phyloP scores from a whole-genome alignment of 2,797 vertebrate species.

The Anguilla pacifica region DNA sequence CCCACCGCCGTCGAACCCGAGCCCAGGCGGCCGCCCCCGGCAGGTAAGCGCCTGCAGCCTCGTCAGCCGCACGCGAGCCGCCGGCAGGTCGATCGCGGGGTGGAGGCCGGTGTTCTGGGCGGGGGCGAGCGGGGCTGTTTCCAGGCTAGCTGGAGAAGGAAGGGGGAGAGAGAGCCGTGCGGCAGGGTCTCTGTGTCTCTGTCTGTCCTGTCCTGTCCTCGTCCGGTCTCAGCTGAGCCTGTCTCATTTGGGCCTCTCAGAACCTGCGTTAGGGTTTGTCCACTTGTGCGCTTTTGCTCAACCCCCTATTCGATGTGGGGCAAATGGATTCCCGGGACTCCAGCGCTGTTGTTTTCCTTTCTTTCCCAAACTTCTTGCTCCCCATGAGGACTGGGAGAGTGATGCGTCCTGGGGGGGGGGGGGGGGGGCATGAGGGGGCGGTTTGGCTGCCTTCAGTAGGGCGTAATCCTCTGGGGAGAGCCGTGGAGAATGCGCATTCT shows the following conservation, averaged over 20 bases:
- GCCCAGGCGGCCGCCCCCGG: background rate
- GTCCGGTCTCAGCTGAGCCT: background rate
- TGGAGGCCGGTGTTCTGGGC: background rate
- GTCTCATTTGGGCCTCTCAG: background rate
- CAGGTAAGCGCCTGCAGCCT: background rate
- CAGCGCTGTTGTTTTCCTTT: background rate
- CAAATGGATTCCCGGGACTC: background rate
- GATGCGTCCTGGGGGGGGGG: background rate
- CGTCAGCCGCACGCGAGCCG: no score
- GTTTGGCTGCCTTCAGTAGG: background rate
- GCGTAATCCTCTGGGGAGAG: slow-evolving; percentile 1
- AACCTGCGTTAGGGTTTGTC: background rate
- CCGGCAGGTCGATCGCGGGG: background rate
- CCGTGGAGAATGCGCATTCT: slow-evolving; percentile 23
- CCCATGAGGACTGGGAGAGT: background rate
- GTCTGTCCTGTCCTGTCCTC: background rate
- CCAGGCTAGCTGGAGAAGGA: background rate
- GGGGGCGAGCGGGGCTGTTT: background rate
- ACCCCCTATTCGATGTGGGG: background rate
- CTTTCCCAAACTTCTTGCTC: background rate
- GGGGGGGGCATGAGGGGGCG: background rate
- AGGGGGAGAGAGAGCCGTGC: background rate
- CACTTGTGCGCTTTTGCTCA: background rate
- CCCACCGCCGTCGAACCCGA: background rate
- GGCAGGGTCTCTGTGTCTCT: background rate